A percentile compares a stretch with the other conserved stretches of the same genome.
Conservation (phyloP, 2,888 invertebrate genomes). For the Lampropteryx suffumata region DNA sequence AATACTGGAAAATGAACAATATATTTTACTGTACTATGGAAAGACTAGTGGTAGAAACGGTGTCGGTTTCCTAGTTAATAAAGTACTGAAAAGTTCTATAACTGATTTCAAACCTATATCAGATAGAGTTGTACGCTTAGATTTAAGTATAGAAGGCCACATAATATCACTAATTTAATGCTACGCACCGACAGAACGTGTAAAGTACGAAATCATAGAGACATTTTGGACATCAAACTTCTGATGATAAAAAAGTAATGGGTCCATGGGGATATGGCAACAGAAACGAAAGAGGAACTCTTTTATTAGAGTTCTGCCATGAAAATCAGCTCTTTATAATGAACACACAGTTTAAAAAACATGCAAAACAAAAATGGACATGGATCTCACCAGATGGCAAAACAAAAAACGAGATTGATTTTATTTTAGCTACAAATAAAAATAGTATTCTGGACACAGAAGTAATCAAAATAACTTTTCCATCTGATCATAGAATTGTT, state of each 20-base stretch:
- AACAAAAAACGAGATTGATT: background rate
- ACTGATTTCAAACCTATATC: background rate
- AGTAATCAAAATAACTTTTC: too few relatives aligned
- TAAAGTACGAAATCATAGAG: too few relatives aligned
- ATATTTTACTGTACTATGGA: background rate
- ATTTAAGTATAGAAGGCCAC: background rate
- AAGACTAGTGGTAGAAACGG: background rate
- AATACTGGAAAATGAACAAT: too few relatives aligned
- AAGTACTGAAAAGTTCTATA: background rate
- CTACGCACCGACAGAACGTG: too few relatives aligned
- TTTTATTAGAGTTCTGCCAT: background rate
- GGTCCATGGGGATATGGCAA: background rate
- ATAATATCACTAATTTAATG: too few relatives aligned
- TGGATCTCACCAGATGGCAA: slow-evolving; percentile 2
- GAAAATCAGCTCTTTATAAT: background rate
- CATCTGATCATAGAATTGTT: too few relatives aligned
- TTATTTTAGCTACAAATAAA: background rate
- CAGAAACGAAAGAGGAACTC: background rate
- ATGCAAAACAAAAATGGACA: background rate
- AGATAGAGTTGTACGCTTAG: background rate
- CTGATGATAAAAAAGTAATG: background rate
- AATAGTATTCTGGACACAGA: too few relatives aligned
- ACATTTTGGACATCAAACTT: too few relatives aligned
- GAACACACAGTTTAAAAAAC: background rate
- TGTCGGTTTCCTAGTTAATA: background rate